Evolutionary conservation across 2,888 invertebrate species (phyloP), one percentile per base, ranked within the genome.

Genomic region (Drosophila nr. perissopoda): DNA sequence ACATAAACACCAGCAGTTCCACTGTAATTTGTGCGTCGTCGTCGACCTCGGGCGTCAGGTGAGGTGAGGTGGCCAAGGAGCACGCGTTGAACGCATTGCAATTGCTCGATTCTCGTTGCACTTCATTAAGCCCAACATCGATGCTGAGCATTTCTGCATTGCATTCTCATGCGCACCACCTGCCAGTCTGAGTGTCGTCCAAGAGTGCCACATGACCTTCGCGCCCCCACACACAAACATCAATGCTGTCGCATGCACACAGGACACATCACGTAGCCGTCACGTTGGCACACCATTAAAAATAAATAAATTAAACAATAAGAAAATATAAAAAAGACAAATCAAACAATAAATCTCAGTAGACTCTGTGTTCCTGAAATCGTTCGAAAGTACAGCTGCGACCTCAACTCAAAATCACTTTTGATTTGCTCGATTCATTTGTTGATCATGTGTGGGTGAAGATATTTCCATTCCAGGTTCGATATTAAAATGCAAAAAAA

Each of bases 61-160:
- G 56, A 27, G 40, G 69, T 78, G 56, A 27, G 51, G 29, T 54
- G 54, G 33, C 67, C 58, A 60, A 73, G 69, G 68, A 52, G 68
- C 73, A 54, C 63, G 73, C 78, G 21, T 36, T 36, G 16, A 85
- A 80, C 72, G 89, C 83, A 78, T 82, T 84, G 77, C 88, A 87
- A 87, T 89, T 81, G 89, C 82, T 75, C 76, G 70, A 67, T 71
- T 67, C 82, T 73, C 73, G 87, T 85, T 84, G 85, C 89, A 85
- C 85, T 89, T 85, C 89, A 85, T 85, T 85, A 87, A 83, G 70
- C 89, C 73, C 84, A 69, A 73, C 71, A 80, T 80, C 83, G 74
- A 83, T 70, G 83, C 79, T 80, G 48, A 62, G 67, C 42, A 61
- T 56, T 38, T 38, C 27, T 27, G 38, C 54, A 38, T 54, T 36